Evolutionary conservation across 2,113 vertebrate species (phyloP), one percentile per base, ranked within the genome.

Genomic region (Bubo bubo): DNA sequence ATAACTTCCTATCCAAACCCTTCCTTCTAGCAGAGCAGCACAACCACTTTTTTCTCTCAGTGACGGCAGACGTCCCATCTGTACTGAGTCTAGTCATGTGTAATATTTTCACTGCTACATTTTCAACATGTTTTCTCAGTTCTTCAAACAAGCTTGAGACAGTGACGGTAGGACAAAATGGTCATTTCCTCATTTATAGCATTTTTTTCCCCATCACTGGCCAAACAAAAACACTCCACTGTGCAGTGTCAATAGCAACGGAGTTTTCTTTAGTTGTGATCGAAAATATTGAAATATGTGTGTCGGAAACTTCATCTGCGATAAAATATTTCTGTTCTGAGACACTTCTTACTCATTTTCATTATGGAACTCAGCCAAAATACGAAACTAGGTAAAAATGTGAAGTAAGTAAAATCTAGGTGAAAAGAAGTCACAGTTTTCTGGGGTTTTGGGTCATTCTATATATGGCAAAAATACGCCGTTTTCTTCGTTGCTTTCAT

Each of bases 51-150:
- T 88, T 62, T 16, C 28, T 63, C 35, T 75, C 34, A 8, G 24
- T 76, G 77, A 90, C 21, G 12, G 70, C 81, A 96, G 81, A 91
- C 26, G 1, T 70, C 79, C 95, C 95, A 94, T 90, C 79, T 92
- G 85, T 66, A 96, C 70, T 1, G 7, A 93, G 53, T 83, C 87
- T 72, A 90, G 63, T 70, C 79, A 58, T 66, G 74, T 60, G 80
- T 47, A 86, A 70, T 88, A 90, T 95, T 96, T 93, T 91, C 77
- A 88, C 35, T 93, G 83, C 26, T 86, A 82, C 14, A 41, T 86
- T 93, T 92, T 90, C 71, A 56, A 77, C 50, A 59, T 20, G 2
- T 88, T 96, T 88, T 93, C 92, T 93, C 26, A 16, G 70, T 79
- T 93, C 90, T 88, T 95, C 62, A 90, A 81, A 81, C 60, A 67